A percentile compares a stretch with the other conserved stretches of the same genome.
phyloP scores from a whole-genome alignment of 1,140 invertebrate genomes.

The Nasonia vitripennis region DNA sequence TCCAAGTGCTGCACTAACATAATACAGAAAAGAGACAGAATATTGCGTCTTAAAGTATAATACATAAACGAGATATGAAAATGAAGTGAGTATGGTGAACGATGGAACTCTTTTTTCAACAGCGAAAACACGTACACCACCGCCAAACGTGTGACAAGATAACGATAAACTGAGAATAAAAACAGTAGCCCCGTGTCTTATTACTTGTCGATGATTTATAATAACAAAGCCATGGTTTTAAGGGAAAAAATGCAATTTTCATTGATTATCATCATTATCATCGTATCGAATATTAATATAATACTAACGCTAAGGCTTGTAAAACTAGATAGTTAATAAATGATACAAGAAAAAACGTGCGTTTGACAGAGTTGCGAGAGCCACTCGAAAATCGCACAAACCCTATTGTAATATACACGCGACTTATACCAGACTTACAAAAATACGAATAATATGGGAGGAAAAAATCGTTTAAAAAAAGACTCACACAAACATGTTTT shows the following conservation, averaged over 20 bases:
- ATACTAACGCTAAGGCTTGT: slow-evolving; percentile 50
- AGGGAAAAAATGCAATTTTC: slow-evolving; percentile 34
- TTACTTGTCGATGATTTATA: slow-evolving; percentile 32
- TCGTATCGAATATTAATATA: slow-evolving; percentile 49
- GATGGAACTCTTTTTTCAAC: slow-evolving; percentile 22
- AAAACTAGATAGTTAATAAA: slow-evolving; percentile 51
- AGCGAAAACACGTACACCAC: not conserved
- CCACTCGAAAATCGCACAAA: not conserved
- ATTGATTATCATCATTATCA: slow-evolving; percentile 37
- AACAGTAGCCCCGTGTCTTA: slow-evolving; percentile 40
- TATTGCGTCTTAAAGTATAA: slow-evolving; percentile 1
- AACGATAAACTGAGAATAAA: slow-evolving; percentile 21
- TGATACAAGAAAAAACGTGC: slow-evolving; percentile 34
- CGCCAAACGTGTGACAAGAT: slow-evolving; percentile 17
- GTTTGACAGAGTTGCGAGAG: not conserved
- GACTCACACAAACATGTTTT: not conserved
- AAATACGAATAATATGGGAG: not conserved
- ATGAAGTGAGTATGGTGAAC: slow-evolving; percentile 2
- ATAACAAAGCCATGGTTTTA: slow-evolving; percentile 38
- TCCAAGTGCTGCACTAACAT: not conserved
- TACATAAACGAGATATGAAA: not conserved
- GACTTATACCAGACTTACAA: slow-evolving; percentile 23
- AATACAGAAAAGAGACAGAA: not conserved
- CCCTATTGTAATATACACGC: slow-evolving; percentile 37
- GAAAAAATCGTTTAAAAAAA: slow-evolving; percentile 16